Conservation (phyloP, 1,140 invertebrate species). For the Apis dorsata region DNA sequence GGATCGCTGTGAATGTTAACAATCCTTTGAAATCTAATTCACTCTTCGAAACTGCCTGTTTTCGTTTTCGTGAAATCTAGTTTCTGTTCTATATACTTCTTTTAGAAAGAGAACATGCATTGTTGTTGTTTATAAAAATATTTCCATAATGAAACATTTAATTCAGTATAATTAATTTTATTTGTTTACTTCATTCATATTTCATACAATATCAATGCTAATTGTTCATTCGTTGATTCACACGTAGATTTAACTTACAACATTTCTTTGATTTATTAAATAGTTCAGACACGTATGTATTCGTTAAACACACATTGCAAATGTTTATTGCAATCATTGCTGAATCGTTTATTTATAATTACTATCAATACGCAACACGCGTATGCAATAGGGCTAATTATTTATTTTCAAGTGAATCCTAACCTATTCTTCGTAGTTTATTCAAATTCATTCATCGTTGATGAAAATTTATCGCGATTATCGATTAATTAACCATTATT, state of each 20-base stretch:
- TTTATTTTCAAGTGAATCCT: slow-evolving; percentile 48
- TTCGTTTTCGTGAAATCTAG: too few relatives aligned
- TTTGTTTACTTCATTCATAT: neutral
- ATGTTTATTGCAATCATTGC: neutral
- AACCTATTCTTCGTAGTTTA: neutral
- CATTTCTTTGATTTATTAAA: neutral
- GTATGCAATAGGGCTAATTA: slow-evolving; percentile 52
- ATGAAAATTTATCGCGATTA: neutral
- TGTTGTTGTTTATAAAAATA: too few relatives aligned
- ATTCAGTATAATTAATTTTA: neutral
- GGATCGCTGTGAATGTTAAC: too few relatives aligned
- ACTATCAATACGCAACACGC: slow-evolving; percentile 34
- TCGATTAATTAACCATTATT: neutral
- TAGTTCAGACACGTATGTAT: neutral
- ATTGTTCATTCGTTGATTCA: neutral
- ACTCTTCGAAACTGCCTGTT: too few relatives aligned
- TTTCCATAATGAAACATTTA: too few relatives aligned
- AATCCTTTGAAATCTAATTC: too few relatives aligned
- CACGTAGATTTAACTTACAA: neutral
- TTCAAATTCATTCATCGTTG: neutral
- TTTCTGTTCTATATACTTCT: too few relatives aligned
- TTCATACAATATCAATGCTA: neutral
- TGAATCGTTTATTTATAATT: slow-evolving; percentile 25
- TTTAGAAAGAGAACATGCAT: too few relatives aligned
- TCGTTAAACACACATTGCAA: neutral